Evolutionary conservation across 1,140 invertebrate species (phyloP), one percentile per base, ranked within the genome.

Genomic region (Caenorhabditis inopinata): DNA sequence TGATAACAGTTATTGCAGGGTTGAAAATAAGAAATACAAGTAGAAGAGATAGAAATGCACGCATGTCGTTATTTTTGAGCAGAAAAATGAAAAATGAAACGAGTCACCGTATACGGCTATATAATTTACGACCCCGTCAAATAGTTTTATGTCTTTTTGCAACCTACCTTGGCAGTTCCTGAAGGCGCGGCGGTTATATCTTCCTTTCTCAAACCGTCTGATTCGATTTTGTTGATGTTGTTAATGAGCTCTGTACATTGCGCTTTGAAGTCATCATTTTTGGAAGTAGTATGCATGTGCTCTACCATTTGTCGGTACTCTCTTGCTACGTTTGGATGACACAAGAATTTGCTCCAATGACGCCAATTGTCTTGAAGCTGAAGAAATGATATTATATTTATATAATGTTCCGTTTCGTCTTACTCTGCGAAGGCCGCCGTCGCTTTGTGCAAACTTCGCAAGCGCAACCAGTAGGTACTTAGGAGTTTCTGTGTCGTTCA

Each of bases 291-390:
- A 7, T 68, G 32, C 58, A 68, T 18, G 12, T 68, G 58, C 12
- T 68, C 58, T 38, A 68, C n/a, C 32, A 38, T 38, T 6, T 18
- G 16, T 11, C n/a, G 16, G 32, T 42, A 68, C n/a, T 68, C 58
- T 42, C 32, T 68, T 4, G 58, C 58, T 3, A 68, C 58, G 21
- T 11, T 12, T 2, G 58, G n/a, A 11, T 68, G 32, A 38, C 58
- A 68, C 32, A 68, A 12, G n/a, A 68, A 68, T 18, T 68, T 68
- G 25, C 58, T 68, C 58, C 58, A 68, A 32, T 68, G 58, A 38
- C 58, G 58, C 58, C 58, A 68, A 12, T 68, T 68, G n/a, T 68
- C 58, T 38, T 68, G 58, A n/a, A 68, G 58, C 58, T 68, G 58
- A 38, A 68, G 38, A 42, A 42, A 42, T 7, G 14, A 7, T 42